Evolutionary conservation across 2,113 vertebrate genomes (phyloP).

Genomic region (Rana temporaria): DNA sequence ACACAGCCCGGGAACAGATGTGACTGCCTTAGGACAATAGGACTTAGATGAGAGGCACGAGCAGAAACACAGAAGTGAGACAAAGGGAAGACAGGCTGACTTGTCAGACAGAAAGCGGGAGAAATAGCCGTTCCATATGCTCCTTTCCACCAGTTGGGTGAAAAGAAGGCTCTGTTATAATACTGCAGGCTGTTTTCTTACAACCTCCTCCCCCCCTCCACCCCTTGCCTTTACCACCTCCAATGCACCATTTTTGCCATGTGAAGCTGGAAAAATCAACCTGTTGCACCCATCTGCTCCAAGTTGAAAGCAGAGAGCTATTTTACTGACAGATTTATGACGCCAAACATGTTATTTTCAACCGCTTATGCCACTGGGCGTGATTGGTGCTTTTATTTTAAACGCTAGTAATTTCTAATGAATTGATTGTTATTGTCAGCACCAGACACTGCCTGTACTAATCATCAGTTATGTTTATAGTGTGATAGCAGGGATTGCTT

Average conservation of each 20-base stretch:
- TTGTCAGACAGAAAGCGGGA: slow-evolving; percentile 53
- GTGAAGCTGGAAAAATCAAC: slow-evolving; percentile 45
- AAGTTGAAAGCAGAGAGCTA: slow-evolving; percentile 7
- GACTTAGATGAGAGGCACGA: slow-evolving; percentile 51
- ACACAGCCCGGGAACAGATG: slow-evolving; percentile 48
- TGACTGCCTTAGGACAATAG: slow-evolving; percentile 54
- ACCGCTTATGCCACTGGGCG: slow-evolving; percentile 2
- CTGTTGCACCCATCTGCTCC: slow-evolving; percentile 53
- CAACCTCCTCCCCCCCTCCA: background rate
- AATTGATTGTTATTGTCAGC: slow-evolving; percentile 1
- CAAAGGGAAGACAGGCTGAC: slow-evolving; percentile 52
- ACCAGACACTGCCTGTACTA: background rate
- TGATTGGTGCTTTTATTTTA: background rate
- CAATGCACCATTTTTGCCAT: slow-evolving; percentile 20
- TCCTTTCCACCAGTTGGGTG: slow-evolving; percentile 46
- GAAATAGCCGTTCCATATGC: slow-evolving; percentile 54
- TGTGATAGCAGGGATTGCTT: too few species aligned
- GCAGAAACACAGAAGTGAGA: slow-evolving; percentile 46
- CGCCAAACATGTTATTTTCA: slow-evolving; percentile 12
- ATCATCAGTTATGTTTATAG: too few species aligned
- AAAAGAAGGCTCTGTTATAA: slow-evolving; percentile 40
- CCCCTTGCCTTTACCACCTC: slow-evolving; percentile 25
- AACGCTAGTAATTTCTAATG: slow-evolving; percentile 22
- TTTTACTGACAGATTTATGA: slow-evolving; percentile 25
- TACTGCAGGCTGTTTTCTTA: slow-evolving; percentile 49